Evolutionary conservation across 2,797 vertebrate genomes (phyloP).

Genomic region (Taeniopygia guttata): DNA sequence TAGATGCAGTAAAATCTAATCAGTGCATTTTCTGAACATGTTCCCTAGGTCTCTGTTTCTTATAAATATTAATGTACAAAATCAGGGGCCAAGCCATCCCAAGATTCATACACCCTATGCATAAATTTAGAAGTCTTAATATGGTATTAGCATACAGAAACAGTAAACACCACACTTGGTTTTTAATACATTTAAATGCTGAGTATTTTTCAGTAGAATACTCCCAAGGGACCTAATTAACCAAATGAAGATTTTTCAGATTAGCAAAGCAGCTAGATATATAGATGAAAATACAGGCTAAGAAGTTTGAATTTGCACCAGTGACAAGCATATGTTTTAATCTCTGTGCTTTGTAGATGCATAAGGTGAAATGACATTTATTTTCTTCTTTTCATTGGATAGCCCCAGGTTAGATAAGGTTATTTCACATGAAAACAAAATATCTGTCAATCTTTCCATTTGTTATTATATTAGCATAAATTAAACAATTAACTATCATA

Average conservation of each 20-base stretch:
- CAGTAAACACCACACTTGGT: neutral
- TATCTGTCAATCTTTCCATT: neutral
- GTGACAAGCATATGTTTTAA: neutral
- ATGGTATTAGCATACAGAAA: slow-evolving; percentile 7
- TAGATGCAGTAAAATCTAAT: slow-evolving; percentile 9
- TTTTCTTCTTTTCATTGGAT: neutral
- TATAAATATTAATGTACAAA: slow-evolving; percentile 39
- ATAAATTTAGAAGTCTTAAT: slow-evolving; percentile 39
- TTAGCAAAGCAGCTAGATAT: slow-evolving; percentile 8
- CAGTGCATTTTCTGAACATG: neutral
- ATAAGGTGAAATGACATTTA: neutral
- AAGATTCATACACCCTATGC: neutral
- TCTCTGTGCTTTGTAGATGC: neutral
- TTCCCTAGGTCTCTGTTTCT: neutral
- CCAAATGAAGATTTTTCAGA: slow-evolving; percentile 20
- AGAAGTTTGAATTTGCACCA: neutral
- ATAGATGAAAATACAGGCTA: neutral
- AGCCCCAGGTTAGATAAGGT: neutral
- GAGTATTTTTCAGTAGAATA: slow-evolving; percentile 32
- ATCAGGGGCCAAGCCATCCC: slow-evolving; percentile 4
- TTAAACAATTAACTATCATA: slow-evolving; percentile 7
- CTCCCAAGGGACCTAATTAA: slow-evolving; percentile 50
- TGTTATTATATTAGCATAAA: slow-evolving; percentile 32
- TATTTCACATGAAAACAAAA: neutral
- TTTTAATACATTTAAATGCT: slow-evolving; percentile 51